A percentile compares a stretch with the other conserved stretches of the same genome.
phyloP scores from a whole-genome alignment of 2,113 vertebrate species.

The Felis catus region F.catus_Fca126_mat1.0 CM031418.1:126434501-126435000 shows the following conservation, averaged over 20 bases:
- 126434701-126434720: not conserved
- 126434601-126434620: slow-evolving; percentile 47
- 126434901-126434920: slow-evolving; percentile 10
- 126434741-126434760: not conserved
- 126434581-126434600: not conserved
- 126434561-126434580: slow-evolving; percentile 16
- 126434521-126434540: slow-evolving; percentile 31
- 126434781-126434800: not conserved
- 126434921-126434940: slow-evolving; percentile 35
- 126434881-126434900: slow-evolving; percentile 25
- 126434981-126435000: not conserved
- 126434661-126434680: slow-evolving; percentile 53
- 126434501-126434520: not conserved
- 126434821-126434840: not conserved
- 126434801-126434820: not conserved
- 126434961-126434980: not conserved
- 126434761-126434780: not conserved
- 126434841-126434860: not conserved
- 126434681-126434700: slow-evolving; percentile 13
- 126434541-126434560: not conserved
- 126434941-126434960: slow-evolving; percentile 45
- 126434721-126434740: not conserved
- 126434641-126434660: slow-evolving; percentile 51
- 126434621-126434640: slow-evolving; percentile 67
- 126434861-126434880: not conserved